Evolutionary conservation across 92 coral and sea anemone species (phyloP), one percentile per base, ranked within the genome.

Genomic region (Bergia sp.): DNA sequence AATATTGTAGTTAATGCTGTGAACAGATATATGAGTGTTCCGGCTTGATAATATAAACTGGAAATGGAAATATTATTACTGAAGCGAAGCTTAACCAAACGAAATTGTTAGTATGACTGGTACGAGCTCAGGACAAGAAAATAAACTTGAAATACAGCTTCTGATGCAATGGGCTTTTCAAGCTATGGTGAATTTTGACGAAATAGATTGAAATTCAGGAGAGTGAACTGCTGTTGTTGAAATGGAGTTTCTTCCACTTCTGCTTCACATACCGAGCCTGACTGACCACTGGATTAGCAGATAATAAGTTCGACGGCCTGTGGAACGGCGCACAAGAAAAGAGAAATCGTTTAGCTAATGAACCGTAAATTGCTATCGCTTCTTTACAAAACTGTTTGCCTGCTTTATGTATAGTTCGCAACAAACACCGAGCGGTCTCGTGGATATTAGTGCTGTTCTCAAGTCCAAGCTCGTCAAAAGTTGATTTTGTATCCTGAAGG

Each of bases 1-100:
- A 94, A 90, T 80, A 93, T 95, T 36, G 96, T 95, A 10, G 96
- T 97, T 21, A 96, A 95, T 80, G 71, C 96, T 15, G 94, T 97
- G 7, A 97, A 93, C 90, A 92, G 93, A 86, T 95, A 78, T 57
- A 95, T 95, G 91, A 88, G 92, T 10, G 90, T 83, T 9, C 77
- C 87, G 38, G 61, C 86, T 36, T 69, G 73, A 45, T 5, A 11
- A 69, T 16, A 1, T 8, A 67, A 47, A 29, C 20, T 44, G 20
- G 20, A 65, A 67, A 36, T 67, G 87, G 53, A 47, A 83, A 43
- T 83, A 83, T 37, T 43, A 58, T 18, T 29, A 29, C 29, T 29
- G 12, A 81, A n/a, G 74, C 85, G 23, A 69, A 11, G 87, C 77
- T 67, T 69, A 37, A 74, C 79, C 37, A 44, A 37, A 13, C 66